Evolutionary conservation across 1,140 invertebrate species (phyloP).

Genomic region (Drosophila mojavensis): DNA sequence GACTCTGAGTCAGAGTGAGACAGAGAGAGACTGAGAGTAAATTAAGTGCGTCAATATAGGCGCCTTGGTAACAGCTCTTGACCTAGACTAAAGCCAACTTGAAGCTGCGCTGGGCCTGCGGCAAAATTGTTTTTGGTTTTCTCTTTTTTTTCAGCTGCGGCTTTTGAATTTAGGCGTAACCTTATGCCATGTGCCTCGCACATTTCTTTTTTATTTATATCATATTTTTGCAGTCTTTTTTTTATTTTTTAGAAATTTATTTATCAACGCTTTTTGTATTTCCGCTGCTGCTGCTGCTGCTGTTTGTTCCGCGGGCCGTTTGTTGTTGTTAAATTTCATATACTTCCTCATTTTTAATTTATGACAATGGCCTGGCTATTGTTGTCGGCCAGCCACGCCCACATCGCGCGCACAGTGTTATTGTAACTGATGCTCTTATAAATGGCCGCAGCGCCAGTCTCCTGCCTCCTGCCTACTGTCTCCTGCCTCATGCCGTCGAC

Average conservation of each 20-base stretch:
- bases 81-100: conserved; percentile 27
- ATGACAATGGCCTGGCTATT: conserved; percentile 78
- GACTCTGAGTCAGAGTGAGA: background rate
- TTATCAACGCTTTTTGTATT: conserved; percentile 78
- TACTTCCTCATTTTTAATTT: conserved; percentile 83
- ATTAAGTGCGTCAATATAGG: conserved; percentile 29
- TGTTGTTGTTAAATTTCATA: conserved; percentile 80
- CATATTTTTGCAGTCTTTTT: conserved; percentile 6
- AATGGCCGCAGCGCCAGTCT: conserved; percentile 49
- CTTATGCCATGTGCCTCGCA: conserved; percentile 26
- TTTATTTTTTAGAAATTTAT: conserved; percentile 64
- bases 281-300: conserved; percentile 54
- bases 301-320: conserved; percentile 50
- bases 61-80: conserved; percentile 13
- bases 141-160: conserved; percentile 1
- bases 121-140: conserved; percentile 8
- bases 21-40: background rate
- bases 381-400: conserved; percentile 57
- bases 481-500: background rate
- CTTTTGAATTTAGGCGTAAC: conserved; percentile 35
- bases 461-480: background rate
- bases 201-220: conserved; percentile 10
- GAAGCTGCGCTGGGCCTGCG: background rate
- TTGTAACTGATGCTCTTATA: conserved; percentile 83
- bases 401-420: conserved; percentile 56